Evolutionary conservation across 2,113 vertebrate species (phyloP).

Genomic region (Periophthalmus modestus): DNA sequence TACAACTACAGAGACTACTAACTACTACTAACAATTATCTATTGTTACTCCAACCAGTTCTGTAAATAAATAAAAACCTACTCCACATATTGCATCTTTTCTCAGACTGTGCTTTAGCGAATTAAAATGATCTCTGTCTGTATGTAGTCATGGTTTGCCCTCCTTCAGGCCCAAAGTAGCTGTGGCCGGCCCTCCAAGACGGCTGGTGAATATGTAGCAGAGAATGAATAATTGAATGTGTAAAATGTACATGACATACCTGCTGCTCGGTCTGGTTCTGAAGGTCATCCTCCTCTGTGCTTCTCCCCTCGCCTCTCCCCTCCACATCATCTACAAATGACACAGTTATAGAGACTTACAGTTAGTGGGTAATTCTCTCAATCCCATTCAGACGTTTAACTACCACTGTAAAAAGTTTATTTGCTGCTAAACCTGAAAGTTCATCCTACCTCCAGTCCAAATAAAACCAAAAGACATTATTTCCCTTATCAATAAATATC

Average conservation of each 20-base stretch:
- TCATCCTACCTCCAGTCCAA: slow-evolving; percentile 1
- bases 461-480: slow-evolving; percentile 4
- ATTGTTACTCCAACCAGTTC: no score
- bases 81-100: background rate
- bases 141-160: background rate
- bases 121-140: background rate
- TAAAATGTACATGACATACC: slow-evolving; percentile 45
- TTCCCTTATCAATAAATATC: slow-evolving; percentile 6
- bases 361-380: background rate
- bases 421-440: slow-evolving; percentile 1
- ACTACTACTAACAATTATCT: no score
- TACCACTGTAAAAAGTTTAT: background rate
- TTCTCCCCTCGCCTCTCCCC: slow-evolving; percentile 71
- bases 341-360: slow-evolving; percentile 8
- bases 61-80: no score
- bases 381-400: slow-evolving; percentile 10
- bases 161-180: background rate
- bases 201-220: background rate
- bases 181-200: background rate
- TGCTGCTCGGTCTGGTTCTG: slow-evolving; percentile 42
- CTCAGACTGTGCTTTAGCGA: background rate
- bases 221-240: background rate
- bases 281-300: slow-evolving; percentile 60
- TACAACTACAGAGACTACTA: background rate
- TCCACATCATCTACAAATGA: slow-evolving; percentile 79